A percentile compares a stretch with the other conserved stretches of the same genome.
These are phyloP conservation scores for Malacosoma neustria DNA, from an alignment of 2,888 invertebrate species.

Conservation along the genomic window DNA sequence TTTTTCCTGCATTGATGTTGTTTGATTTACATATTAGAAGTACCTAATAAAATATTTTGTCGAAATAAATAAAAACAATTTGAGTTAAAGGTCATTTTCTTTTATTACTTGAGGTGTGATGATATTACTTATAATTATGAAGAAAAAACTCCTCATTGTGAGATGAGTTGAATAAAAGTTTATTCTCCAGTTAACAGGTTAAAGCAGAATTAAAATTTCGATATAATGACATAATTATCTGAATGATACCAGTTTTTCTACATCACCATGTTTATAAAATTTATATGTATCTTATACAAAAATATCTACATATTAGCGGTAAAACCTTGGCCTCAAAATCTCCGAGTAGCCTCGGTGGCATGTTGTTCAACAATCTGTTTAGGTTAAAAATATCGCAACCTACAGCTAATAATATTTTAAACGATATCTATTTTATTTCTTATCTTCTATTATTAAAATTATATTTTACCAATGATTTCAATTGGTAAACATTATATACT, in stretches of 20 bases:
- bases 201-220: neutral
- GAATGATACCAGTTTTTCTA: slow-evolving; percentile 33
- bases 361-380: slow-evolving; percentile 55
- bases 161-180: no score
- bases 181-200: no score
- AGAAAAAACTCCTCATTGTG: no score
- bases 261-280: slow-evolving; percentile 29
- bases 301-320: slow-evolving; percentile 55
- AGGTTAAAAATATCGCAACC: slow-evolving; percentile 54
- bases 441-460: neutral
- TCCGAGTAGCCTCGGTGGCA: slow-evolving; percentile 46
- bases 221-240: neutral
- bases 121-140: no score
- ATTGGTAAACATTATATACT: neutral
- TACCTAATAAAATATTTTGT: no score
- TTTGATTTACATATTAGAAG: no score
- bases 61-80: no score
- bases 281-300: slow-evolving; percentile 46
- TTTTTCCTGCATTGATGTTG: no score
- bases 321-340: slow-evolving; percentile 66
- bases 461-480: neutral
- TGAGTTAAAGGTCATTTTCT: no score
- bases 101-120: no score
- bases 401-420: slow-evolving; percentile 25
- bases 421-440: neutral